Evolutionary conservation across 2,888 invertebrate genomes (phyloP).

Genomic region (Odontocolon sp.): DNA sequence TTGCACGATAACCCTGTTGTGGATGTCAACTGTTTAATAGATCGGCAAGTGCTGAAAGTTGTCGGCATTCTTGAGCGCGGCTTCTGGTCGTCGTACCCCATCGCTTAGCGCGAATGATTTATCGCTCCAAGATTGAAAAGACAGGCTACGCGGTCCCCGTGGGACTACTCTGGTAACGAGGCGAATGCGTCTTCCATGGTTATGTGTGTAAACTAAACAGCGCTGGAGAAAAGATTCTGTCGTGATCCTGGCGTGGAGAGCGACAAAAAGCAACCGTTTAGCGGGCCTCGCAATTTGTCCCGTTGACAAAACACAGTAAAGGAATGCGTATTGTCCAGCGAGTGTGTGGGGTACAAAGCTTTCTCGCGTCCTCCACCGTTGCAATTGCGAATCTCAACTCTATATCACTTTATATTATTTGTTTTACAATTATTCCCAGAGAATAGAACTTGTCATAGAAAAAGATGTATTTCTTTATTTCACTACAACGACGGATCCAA

Average conservation of each 20-base stretch:
- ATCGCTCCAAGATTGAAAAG: constrained; percentile 40
- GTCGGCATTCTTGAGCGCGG: constrained; percentile 44
- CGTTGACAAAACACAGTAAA: constrained; percentile 75
- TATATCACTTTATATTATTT: too few relatives aligned
- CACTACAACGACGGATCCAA: too few relatives aligned
- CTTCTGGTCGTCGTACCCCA: constrained; percentile 14
- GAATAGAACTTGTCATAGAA: too few relatives aligned
- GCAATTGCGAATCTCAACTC: not conserved
- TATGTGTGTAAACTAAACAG: constrained; percentile 39
- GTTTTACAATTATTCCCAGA: too few relatives aligned
- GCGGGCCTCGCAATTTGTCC: constrained; percentile 79
- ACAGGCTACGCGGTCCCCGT: constrained; percentile 30
- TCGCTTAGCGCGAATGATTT: constrained; percentile 53
- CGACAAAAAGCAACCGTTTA: constrained; percentile 77
- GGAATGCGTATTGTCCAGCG: constrained; percentile 78
- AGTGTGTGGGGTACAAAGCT: constrained; percentile 61
- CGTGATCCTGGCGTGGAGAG: constrained; percentile 55
- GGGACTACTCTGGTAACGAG: constrained; percentile 41
- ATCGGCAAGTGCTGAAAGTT: constrained; percentile 52
- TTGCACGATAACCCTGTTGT: not conserved
- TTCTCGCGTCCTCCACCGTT: constrained; percentile 15
- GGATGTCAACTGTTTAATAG: constrained; percentile 54
- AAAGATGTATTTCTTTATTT: too few relatives aligned
- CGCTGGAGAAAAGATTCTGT: constrained; percentile 36
- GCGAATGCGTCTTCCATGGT: constrained; percentile 33